Evolutionary conservation across 2,888 invertebrate genomes (phyloP).

Genomic region (Ctena decussata): DNA sequence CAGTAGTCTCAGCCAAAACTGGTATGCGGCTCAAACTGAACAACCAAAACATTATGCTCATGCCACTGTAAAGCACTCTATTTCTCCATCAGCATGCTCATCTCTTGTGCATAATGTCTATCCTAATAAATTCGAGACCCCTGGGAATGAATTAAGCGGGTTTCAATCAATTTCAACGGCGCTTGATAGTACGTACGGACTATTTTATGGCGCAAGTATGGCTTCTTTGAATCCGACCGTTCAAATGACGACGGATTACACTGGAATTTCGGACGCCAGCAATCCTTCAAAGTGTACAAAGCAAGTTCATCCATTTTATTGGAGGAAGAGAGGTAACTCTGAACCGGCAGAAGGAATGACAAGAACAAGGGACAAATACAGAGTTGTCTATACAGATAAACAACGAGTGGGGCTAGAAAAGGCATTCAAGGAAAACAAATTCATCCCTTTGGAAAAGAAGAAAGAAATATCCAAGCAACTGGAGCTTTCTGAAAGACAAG

Average conservation of each 20-base stretch:
- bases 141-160: background rate
- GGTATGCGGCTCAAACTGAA: no score
- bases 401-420: constrained; percentile 36
- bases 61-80: no score
- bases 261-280: background rate
- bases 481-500: constrained; percentile 51
- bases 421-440: constrained; percentile 38
- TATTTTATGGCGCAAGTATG: background rate
- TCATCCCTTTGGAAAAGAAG: constrained; percentile 28
- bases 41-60: no score
- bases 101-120: no score
- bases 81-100: no score
- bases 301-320: constrained; percentile 41
- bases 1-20: no score
- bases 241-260: background rate
- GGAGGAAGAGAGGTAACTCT: constrained; percentile 26
- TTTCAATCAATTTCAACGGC: background rate
- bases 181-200: no score
- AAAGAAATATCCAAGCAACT: constrained; percentile 38
- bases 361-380: constrained; percentile 54
- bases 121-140: no score
- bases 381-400: constrained; percentile 56
- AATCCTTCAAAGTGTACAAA: background rate
- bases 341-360: constrained; percentile 42
- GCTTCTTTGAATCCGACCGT: background rate